Percentiles rank a stretch among this genome's conserved stretches.
Conservation (phyloP, 2,797 vertebrate species). For the Manis crassicaudata region DNA sequence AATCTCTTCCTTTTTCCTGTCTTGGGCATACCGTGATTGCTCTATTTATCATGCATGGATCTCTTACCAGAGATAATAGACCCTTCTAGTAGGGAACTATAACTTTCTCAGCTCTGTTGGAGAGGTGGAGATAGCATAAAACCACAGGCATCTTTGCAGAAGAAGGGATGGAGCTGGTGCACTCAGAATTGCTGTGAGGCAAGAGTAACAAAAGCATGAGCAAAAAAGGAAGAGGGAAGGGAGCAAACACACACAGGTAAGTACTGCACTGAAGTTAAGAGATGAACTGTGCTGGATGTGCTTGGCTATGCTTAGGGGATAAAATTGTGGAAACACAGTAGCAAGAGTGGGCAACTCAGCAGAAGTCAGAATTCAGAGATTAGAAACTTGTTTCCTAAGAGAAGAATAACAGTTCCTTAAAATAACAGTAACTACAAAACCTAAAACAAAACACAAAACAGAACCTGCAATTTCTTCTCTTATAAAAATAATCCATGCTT, state of each 20-base stretch:
- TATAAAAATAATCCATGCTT: conserved; percentile 1
- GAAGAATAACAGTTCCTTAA: neutral
- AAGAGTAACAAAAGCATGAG: conserved; percentile 43
- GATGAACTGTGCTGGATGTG: neutral
- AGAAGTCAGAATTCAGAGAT: conserved; percentile 14
- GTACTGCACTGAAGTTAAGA: neutral
- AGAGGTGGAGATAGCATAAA: conserved; percentile 18
- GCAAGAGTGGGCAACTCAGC: neutral
- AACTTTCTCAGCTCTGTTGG: neutral
- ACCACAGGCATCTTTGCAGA: neutral
- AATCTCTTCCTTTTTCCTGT: neutral
- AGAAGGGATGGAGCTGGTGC: neutral
- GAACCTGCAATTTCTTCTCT: conserved; percentile 12
- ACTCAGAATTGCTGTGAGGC: neutral
- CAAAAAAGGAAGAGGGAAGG: neutral
- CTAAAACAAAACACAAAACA: neutral
- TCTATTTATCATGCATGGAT: neutral
- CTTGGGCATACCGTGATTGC: neutral
- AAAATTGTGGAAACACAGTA: neutral
- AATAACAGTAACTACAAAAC: conserved; percentile 6
- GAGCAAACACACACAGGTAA: neutral
- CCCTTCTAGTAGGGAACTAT: neutral
- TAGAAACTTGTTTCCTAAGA: conserved; percentile 31
- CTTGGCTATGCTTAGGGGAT: neutral
- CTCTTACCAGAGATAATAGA: conserved; percentile 7